Evolutionary conservation across 2,797 vertebrate genomes (phyloP), one percentile per base, ranked within the genome.

Genomic region (Phalloptychus januarius): DNA sequence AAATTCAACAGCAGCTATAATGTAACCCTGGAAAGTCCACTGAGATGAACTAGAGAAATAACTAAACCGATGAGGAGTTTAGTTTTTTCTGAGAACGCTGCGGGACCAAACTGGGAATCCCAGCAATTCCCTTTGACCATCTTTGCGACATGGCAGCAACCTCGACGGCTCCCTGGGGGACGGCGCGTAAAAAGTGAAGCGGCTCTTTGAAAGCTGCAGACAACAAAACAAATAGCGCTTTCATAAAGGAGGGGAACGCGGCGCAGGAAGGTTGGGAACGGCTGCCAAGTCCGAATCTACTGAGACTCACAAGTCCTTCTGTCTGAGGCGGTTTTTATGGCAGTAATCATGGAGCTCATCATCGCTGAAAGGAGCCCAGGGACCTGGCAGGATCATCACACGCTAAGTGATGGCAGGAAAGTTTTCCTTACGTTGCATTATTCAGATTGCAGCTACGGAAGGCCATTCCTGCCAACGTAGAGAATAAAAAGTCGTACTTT

Each of bases 141-240:
- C 88, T 77, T 69, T 72, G 85, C 91, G 90, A 87, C 79, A 74
- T 85, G 71, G 90, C 92, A 87, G 93, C 92, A 90, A 92, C 89
- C 23, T 61, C 86, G 77, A 86, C 52, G 15, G 42, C 85, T 85
- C 88, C 89, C 82, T 31, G 79, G 89, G 85, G 89, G 84, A 87
- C 85, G 52, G 84, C 88, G 79, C 85, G 87, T 89, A 88, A 92
- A 91, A 93, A 87, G n/a, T 83, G 79, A 91, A 90, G 91, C 79
- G 78, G 86, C 44, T 83, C 82, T 86, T 91, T 86, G 70, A 7
- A 86, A 89, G 86, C 78, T 31, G 46, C 83, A 79, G 86, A 81
- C 83, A 72, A 79, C 78, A 61, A 71, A 28, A 70, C 38, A 80
- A 76, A 74, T 73, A 74, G 40, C 65, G 72, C 71, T 70, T 78